A percentile compares a stretch with the other conserved stretches of the same genome.
Evolutionary conservation across 2,888 invertebrate genomes (phyloP).

Genomic region (Hemicrepidius hirtus): DNA sequence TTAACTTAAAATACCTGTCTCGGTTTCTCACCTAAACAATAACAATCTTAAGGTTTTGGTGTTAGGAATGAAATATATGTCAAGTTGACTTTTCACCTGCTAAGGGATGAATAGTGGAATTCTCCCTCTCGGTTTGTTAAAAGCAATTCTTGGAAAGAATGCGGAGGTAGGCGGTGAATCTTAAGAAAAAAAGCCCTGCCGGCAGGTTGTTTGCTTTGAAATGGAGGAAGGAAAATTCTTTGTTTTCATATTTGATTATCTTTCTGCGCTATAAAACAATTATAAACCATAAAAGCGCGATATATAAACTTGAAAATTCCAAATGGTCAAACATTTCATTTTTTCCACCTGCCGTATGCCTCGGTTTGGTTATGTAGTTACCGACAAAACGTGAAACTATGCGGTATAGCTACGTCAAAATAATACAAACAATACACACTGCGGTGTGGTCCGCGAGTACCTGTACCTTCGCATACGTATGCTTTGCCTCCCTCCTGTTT

Average conservation of each 20-base stretch:
- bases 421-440: constrained; percentile 55
- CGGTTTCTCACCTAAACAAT: constrained; percentile 22
- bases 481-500: constrained; percentile 43
- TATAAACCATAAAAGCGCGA: constrained; percentile 32
- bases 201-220: constrained; percentile 35
- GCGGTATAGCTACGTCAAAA: constrained; percentile 58
- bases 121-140: constrained; percentile 30
- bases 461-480: constrained; percentile 44
- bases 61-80: constrained; percentile 36
- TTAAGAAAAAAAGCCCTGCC: not conserved
- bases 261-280: constrained; percentile 33
- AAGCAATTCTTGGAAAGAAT: constrained; percentile 48
- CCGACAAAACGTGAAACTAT: constrained; percentile 60
- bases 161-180: constrained; percentile 37
- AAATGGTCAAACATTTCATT: constrained; percentile 49
- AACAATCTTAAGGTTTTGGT: constrained; percentile 18
- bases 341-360: constrained; percentile 52
- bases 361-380: constrained; percentile 58
- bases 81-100: constrained; percentile 47
- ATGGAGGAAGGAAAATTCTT: constrained; percentile 11
- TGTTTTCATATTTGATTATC: constrained; percentile 32
- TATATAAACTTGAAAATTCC: constrained; percentile 44
- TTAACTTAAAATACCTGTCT: constrained; percentile 18
- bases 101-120: constrained; percentile 48
- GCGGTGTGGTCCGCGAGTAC: constrained; percentile 52